These are phyloP conservation scores for Leptobrachium leishanense DNA, from an alignment of 2,113 vertebrate species.

Conservation along the genomic window DNA sequence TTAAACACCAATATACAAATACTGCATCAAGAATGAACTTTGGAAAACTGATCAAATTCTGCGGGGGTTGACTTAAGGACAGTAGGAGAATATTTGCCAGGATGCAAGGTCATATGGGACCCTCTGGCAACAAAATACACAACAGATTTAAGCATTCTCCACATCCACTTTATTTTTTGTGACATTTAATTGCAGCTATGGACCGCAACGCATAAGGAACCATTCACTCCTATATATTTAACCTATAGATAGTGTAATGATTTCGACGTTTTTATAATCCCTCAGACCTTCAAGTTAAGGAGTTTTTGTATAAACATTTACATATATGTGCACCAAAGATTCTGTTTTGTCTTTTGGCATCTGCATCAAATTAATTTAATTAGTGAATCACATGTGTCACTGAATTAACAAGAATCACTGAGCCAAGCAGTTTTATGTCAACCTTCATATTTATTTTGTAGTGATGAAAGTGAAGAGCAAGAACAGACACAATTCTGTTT, in stretches of 20 bases:
- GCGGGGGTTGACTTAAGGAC: slow-evolving; percentile 33
- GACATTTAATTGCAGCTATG: slow-evolving; percentile 31
- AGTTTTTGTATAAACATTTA: not conserved
- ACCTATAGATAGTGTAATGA: slow-evolving; percentile 6
- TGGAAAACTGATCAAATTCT: slow-evolving; percentile 33
- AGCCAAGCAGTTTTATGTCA: not conserved
- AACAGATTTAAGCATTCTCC: slow-evolving; percentile 28
- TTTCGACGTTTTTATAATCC: slow-evolving; percentile 4
- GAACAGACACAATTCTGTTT: no score
- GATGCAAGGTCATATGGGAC: slow-evolving; percentile 7
- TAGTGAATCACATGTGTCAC: not conserved
- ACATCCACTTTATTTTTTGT: slow-evolving; percentile 11
- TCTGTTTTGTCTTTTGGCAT: not conserved
- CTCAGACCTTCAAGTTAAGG: not conserved
- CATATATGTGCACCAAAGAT: not conserved
- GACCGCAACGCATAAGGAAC: slow-evolving; percentile 8
- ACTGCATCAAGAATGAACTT: no score
- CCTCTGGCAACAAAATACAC: slow-evolving; percentile 9
- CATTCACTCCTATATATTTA: slow-evolving; percentile 14
- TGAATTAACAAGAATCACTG: not conserved
- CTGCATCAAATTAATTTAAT: slow-evolving; percentile 3
- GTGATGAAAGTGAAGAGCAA: no score
- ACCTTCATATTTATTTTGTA: not conserved
- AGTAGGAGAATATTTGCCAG: not conserved
- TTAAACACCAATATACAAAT: no score